Percentiles rank a stretch among this genome's conserved stretches.
These are phyloP conservation scores for Procapra przewalskii DNA, from an alignment of 2,113 vertebrate species.

Conservation along the genomic window DNA sequence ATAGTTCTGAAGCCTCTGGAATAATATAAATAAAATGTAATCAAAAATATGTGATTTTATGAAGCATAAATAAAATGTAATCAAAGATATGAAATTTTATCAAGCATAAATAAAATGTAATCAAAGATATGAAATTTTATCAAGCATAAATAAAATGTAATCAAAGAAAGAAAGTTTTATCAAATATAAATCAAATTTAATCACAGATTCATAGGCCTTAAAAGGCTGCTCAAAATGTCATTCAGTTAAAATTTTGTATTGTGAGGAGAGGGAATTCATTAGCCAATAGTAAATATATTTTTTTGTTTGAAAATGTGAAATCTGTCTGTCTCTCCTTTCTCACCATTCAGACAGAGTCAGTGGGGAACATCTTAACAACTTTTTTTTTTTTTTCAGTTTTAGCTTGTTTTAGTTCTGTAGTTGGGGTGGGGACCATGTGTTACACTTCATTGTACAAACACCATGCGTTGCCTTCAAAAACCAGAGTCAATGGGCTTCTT, in stretches of 20 bases:
- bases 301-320: background rate
- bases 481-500: background rate
- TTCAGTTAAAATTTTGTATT: background rate
- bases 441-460: background rate
- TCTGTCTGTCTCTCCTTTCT: background rate
- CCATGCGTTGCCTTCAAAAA: background rate
- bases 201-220: background rate
- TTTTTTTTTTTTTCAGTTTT: background rate
- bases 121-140: background rate
- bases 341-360: background rate
- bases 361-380: background rate
- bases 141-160: background rate
- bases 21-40: background rate
- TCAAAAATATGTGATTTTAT: background rate
- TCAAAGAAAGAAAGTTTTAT: background rate
- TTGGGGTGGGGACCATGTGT: background rate
- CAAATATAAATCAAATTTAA: background rate
- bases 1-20: background rate
- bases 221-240: background rate
- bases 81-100: background rate
- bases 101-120: background rate
- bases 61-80: background rate
- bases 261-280: background rate
- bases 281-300: background rate
- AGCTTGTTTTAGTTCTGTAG: background rate